Evolutionary conservation across 2,113 vertebrate species (phyloP).

Genomic region (Hippocampus barbouri): DNA sequence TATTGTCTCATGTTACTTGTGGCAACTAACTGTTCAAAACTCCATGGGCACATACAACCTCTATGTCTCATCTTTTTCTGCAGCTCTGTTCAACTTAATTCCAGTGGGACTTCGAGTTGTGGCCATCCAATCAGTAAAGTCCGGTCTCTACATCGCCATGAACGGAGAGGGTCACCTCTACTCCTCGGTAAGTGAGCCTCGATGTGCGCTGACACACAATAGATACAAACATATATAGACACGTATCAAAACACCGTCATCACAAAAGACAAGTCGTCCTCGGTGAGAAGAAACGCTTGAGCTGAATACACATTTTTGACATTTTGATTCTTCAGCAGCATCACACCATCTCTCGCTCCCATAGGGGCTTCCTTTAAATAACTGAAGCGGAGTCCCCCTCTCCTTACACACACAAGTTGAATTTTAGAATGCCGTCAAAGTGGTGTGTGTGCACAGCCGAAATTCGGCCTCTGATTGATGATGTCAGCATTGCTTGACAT

Average conservation of each 20-base stretch:
- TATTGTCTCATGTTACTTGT: not conserved
- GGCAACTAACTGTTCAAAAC: not conserved
- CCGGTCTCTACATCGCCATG: slow-evolving; percentile 92
- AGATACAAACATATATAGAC: not conserved
- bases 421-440: slow-evolving; percentile 44
- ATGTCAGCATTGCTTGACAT: slow-evolving; percentile 24
- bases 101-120: slow-evolving; percentile 94
- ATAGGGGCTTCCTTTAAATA: slow-evolving; percentile 62
- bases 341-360: slow-evolving; percentile 2
- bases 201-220: not conserved
- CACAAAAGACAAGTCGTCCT: slow-evolving; percentile 8
- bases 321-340: not conserved
- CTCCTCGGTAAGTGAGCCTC: slow-evolving; percentile 83
- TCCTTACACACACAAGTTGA: slow-evolving; percentile 24
- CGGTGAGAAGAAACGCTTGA: slow-evolving; percentile 21
- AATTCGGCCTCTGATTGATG: slow-evolving; percentile 14
- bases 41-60: not conserved
- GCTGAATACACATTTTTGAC: slow-evolving; percentile 59
- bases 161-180: slow-evolving; percentile 97
- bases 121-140: slow-evolving; percentile 95
- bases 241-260: not conserved
- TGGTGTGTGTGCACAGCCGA: slow-evolving; percentile 12
- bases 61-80: slow-evolving; percentile 40
- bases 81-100: slow-evolving; percentile 97
- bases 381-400: slow-evolving; percentile 59